These are phyloP conservation scores for Actinernus sp. DNA, from an alignment of 92 coral and sea anemone species.

Conservation along the genomic window DNA sequence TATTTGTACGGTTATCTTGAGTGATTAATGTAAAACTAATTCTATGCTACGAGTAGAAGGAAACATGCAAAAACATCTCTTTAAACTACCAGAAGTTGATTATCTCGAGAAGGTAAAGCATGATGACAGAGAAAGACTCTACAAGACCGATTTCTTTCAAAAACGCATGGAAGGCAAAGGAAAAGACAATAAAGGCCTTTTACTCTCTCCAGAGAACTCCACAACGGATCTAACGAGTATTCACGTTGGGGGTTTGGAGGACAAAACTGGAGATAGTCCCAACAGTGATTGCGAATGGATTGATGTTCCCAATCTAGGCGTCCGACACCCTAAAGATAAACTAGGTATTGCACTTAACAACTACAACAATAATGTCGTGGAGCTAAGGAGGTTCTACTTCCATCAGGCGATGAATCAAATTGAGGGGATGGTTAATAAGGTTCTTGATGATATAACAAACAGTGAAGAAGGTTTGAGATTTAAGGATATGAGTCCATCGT, in stretches of 20 bases:
- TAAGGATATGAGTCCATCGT: constrained; percentile 63
- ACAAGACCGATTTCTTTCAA: background rate
- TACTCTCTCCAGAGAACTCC: constrained; percentile 6
- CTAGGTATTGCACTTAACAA: constrained; percentile 51
- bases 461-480: constrained; percentile 41
- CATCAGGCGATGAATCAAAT: constrained; percentile 73
- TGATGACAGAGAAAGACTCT: background rate
- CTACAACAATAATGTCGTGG: constrained; percentile 64
- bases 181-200: constrained; percentile 26
- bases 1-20: no score
- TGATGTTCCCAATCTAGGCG: constrained; percentile 41
- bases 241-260: background rate
- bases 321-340: constrained; percentile 38
- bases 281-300: constrained; percentile 11
- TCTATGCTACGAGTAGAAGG: no score
- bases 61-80: constrained; percentile 15
- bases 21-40: no score
- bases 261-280: background rate
- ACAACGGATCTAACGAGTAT: constrained; percentile 4
- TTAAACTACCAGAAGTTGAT: background rate
- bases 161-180: background rate
- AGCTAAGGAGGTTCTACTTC: constrained; percentile 41
- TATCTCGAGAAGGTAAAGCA: constrained; percentile 2
- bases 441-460: constrained; percentile 52
- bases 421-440: constrained; percentile 73